Evolutionary conservation across 2,113 vertebrate species (phyloP), one percentile per base, ranked within the genome.

Genomic region (Phoenicopterus ruber): DNA sequence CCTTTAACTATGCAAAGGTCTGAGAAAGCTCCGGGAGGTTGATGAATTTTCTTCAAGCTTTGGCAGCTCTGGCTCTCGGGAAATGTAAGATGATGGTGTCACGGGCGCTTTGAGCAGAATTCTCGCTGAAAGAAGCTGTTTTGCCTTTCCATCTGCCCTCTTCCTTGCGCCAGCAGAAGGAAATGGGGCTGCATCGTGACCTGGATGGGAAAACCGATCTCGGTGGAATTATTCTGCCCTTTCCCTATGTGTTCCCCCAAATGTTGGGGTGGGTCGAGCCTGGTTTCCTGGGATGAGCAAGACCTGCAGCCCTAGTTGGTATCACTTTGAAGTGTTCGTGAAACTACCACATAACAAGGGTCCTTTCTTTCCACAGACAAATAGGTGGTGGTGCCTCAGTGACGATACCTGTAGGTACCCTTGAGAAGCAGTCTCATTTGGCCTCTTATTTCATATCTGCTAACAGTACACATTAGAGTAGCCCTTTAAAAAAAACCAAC

Each of bases 181-280:
- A 63, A 80, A 40, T 0, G 0, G 14, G 24, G 8, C n/a, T 40
- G 29, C 14, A 5, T 5, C 2, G 3, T 29, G 32, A 38, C 5
- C 12, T 79, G 46, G 31, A 20, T 83, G 79, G 58, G 31, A 73
- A 74, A 88, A 73, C 40, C 18, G 9, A 8, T 76, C 16, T 18
- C 1, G 1, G 3, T 22, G 28, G 32, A 69, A 22, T 62, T 61
- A 17, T 55, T 29, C 32, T 72, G 15, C 31, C 17, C 34, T 79
- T 79, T 49, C 59, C 18, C 19, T 74, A 0, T 6, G 6, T 1
- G 2, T 5, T 71, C 5, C 9, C 29, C 25, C 15, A 44, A 47
- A 34, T 15, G 6, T 2, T 55, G 59, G 52, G 28, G 26, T 2
- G 4, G 12, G 16, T 52, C 57, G 69, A 78, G n/a, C 32, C 32